Evolutionary conservation across 1,140 invertebrate species (phyloP), one percentile per base, ranked within the genome.

Genomic region (Drosophila sucinea): DNA sequence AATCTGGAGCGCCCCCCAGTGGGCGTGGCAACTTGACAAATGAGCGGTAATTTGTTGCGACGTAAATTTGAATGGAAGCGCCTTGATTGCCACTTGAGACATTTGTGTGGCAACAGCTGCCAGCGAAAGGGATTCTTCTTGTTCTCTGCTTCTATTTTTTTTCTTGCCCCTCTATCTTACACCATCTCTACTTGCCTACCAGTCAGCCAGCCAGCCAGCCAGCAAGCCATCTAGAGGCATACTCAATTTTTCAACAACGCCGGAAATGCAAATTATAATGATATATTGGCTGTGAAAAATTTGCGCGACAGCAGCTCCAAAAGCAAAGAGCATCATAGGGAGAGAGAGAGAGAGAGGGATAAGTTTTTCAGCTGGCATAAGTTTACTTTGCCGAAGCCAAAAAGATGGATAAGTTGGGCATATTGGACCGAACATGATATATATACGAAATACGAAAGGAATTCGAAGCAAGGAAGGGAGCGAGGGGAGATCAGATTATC

Each of bases 11-110:
- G 17, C 29, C 27, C 27, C 4, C n/a, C 4, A 3, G 30, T 57
- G 67, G 67, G 69, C 67, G 73, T 81, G 80, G 74, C 72, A 79
- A 77, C 47, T 86, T 90, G 89, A 90, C 87, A 90, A 90, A 90
- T 90, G 89, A 83, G 84, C 67, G 78, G 89, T 90, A 90, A 90
- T 90, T 90, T 90, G 89, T 90, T 90, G 89, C 80, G 87, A 90
- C 89, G 87, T 84, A 90, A 90, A 90, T 90, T 90, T 90, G 87
- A 90, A 90, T 90, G 89, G 84, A 90, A 90, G 81, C 81, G 89
- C 87, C 87, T 90, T 90, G 89, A 90, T 90, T 90, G 89, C 89
- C 87, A 90, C 89, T 90, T 87, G 89, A 90, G 87, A 90, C 87
- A 90, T 90, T 90, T 90, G 84, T 89, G 84, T 67, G 67, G 78